Conservation (phyloP, 2,797 vertebrate genomes). For the Alca torda region DNA sequence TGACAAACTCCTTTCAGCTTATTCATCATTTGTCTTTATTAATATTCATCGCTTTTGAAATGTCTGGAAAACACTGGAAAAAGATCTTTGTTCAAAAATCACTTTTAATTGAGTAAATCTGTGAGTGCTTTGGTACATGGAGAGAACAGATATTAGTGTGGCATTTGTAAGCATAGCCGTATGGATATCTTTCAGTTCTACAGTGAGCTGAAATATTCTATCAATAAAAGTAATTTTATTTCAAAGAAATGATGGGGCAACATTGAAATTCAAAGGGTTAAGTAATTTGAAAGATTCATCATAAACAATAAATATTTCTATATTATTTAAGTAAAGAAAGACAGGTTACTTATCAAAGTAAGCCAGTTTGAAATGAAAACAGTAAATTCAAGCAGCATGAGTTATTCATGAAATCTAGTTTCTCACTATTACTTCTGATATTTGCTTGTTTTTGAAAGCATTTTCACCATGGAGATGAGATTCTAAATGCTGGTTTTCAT, state of each 20-base stretch:
- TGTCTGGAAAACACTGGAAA: neutral
- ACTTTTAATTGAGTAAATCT: neutral
- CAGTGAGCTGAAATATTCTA: neutral
- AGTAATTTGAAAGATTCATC: neutral
- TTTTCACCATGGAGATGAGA: neutral
- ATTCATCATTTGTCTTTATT: slow-evolving; percentile 3
- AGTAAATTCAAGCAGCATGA: slow-evolving; percentile 39
- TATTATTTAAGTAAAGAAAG: slow-evolving; percentile 46
- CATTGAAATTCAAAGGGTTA: slow-evolving; percentile 3
- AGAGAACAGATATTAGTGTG: neutral
- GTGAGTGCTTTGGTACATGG: neutral
- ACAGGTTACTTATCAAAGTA: slow-evolving; percentile 18
- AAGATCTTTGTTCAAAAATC: neutral
- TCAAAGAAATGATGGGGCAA: neutral
- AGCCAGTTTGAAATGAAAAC: slow-evolving; percentile 55
- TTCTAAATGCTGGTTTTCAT: slow-evolving; percentile 41
- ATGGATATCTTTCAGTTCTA: neutral
- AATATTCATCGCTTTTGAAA: slow-evolving; percentile 26
- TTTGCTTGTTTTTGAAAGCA: slow-evolving; percentile 39
- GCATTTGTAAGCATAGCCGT: neutral
- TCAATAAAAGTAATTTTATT: neutral
- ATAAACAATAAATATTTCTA: neutral
- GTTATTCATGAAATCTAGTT: slow-evolving; percentile 56
- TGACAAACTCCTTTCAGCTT: neutral
- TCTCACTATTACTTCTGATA: slow-evolving; percentile 33